Evolutionary conservation across 2,797 vertebrate species (phyloP).

Genomic region (Danionella dracula): DNA sequence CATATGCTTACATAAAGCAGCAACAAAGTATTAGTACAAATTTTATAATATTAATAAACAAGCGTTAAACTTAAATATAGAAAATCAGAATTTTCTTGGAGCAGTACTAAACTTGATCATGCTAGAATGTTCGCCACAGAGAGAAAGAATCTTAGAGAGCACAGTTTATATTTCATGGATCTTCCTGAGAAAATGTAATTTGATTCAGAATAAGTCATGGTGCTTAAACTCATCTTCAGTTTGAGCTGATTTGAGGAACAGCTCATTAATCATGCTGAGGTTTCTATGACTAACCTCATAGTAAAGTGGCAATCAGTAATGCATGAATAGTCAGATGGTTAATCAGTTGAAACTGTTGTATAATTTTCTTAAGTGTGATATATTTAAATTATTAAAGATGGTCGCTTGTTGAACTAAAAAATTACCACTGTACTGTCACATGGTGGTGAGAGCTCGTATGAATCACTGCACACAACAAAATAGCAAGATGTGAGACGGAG

Average conservation of each 20-base stretch:
- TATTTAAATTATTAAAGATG: slow-evolving; percentile 8
- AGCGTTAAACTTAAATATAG: too few species aligned
- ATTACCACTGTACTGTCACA: background rate
- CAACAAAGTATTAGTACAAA: too few species aligned
- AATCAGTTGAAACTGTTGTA: slow-evolving; percentile 18
- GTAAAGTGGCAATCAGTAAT: slow-evolving; percentile 31
- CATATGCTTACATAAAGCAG: too few species aligned
- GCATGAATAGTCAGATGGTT: slow-evolving; percentile 28
- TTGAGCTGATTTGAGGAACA: slow-evolving; percentile 26
- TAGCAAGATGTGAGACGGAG: background rate
- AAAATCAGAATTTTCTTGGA: too few species aligned
- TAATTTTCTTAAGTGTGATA: slow-evolving; percentile 8
- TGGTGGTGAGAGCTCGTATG: background rate
- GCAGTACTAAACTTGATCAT: too few species aligned
- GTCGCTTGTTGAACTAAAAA: slow-evolving; percentile 21
- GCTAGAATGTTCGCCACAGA: too few species aligned
- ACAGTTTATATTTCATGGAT: too few species aligned
- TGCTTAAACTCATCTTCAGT: slow-evolving; percentile 22
- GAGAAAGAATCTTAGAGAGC: too few species aligned
- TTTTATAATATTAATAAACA: too few species aligned
- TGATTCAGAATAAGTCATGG: slow-evolving; percentile 12
- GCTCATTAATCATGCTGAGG: slow-evolving; percentile 29
- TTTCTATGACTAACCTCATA: slow-evolving; percentile 25
- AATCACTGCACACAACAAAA: background rate
- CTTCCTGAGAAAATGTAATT: background rate